These are phyloP conservation scores for Epicampocera succincta DNA, from an alignment of 2,888 invertebrate genomes.

Conservation along the genomic window DNA sequence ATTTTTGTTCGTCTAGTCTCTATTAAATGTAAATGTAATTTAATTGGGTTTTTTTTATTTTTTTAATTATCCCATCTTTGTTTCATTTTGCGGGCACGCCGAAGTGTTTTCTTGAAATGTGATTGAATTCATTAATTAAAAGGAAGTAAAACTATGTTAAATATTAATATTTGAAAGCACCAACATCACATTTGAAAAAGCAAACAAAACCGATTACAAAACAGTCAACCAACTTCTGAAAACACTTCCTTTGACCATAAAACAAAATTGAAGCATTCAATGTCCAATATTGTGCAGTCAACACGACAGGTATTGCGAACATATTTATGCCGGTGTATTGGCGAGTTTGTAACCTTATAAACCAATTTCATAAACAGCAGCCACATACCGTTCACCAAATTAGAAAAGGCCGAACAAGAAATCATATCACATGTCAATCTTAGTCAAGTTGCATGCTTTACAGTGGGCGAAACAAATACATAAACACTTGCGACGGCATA, in stretches of 20 bases:
- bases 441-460: constrained; percentile 5
- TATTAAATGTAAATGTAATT: not conserved
- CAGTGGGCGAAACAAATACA: not conserved
- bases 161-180: constrained; percentile 22
- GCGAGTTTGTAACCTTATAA: constrained; percentile 49
- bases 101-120: not conserved
- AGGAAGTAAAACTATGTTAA: constrained; percentile 55
- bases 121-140: constrained; percentile 42
- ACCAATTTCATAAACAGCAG: constrained; percentile 48
- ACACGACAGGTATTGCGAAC: not conserved
- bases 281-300: constrained; percentile 1
- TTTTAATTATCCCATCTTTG: not conserved
- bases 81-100: not conserved
- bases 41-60: not conserved
- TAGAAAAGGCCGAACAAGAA: constrained; percentile 30
- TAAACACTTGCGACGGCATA: no score
- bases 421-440: constrained; percentile 24
- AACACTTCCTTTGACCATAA: constrained; percentile 65
- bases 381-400: constrained; percentile 18
- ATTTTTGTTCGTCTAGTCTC: not conserved
- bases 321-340: not conserved
- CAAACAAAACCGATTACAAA: not conserved
- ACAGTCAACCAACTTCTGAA: constrained; percentile 6
- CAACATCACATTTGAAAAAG: not conserved
- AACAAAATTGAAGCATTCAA: constrained; percentile 30